phyloP scores from a whole-genome alignment of 1,140 invertebrate species.

The Drosophila nikananu region DNA sequence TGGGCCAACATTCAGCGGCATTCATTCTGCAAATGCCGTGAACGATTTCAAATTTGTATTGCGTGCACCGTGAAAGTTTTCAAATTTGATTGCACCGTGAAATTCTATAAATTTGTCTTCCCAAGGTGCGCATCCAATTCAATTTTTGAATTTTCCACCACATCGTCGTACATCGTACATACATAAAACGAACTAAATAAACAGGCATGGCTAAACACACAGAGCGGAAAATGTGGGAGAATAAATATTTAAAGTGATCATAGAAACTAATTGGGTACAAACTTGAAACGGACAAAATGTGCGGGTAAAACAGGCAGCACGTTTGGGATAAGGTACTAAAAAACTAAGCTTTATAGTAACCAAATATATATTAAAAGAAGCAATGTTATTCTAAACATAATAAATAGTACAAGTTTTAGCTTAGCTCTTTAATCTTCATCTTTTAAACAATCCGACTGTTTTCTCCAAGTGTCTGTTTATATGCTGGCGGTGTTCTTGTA shows the following conservation, averaged over 20 bases:
- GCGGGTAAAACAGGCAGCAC: no score
- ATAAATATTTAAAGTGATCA: neutral
- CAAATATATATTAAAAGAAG: no score
- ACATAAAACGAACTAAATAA: slow-evolving; percentile 13
- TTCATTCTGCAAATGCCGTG: slow-evolving; percentile 28
- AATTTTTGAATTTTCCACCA: slow-evolving; percentile 13
- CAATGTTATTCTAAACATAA: neutral
- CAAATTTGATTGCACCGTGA: slow-evolving; percentile 20
- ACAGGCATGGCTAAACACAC: slow-evolving; percentile 11
- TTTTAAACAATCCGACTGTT: neutral
- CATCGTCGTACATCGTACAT: slow-evolving; percentile 1
- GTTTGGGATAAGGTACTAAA: neutral
- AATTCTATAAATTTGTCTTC: slow-evolving; percentile 36
- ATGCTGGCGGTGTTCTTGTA: slow-evolving; percentile 26
- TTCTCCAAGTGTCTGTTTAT: slow-evolving; percentile 12
- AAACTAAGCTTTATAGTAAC: neutral
- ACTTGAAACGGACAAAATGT: neutral
- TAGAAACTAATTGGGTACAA: neutral
- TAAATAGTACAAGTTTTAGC: neutral
- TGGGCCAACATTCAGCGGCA: slow-evolving; percentile 23
- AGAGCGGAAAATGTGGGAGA: slow-evolving; percentile 1
- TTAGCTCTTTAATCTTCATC: neutral
- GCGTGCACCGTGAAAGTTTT: slow-evolving; percentile 28
- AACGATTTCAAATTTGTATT: slow-evolving; percentile 34
- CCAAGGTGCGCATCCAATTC: slow-evolving; percentile 52